phyloP scores from a whole-genome alignment of 1,140 invertebrate genomes.

The Polypedilum vanderplanki region DNA sequence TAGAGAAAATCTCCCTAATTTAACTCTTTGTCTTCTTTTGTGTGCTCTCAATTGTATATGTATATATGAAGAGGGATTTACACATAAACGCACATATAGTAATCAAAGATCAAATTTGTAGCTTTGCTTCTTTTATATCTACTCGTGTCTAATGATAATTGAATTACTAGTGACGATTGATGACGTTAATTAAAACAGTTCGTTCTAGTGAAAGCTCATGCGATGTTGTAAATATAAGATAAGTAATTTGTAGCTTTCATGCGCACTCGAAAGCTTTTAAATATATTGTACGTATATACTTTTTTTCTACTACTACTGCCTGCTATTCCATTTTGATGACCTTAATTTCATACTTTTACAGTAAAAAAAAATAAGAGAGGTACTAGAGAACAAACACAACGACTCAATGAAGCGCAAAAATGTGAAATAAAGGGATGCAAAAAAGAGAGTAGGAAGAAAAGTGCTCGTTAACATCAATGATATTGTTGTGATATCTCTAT shows the following conservation, averaged over 20 bases:
- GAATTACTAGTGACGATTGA: too few relatives aligned
- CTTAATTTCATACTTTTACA: slow-evolving; percentile 6
- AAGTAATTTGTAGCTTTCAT: too few relatives aligned
- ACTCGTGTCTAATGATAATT: too few relatives aligned
- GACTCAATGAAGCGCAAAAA: slow-evolving; percentile 10
- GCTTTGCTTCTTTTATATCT: too few relatives aligned
- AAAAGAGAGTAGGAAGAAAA: background rate
- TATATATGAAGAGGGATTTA: too few relatives aligned
- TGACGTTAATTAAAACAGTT: too few relatives aligned
- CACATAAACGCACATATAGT: too few relatives aligned
- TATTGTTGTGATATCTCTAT: background rate
- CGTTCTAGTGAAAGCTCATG: too few relatives aligned
- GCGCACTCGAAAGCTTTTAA: too few relatives aligned
- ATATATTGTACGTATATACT: background rate
- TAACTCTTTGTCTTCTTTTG: background rate
- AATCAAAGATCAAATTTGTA: too few relatives aligned
- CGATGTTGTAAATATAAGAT: too few relatives aligned
- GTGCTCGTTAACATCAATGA: background rate
- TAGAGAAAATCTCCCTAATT: background rate
- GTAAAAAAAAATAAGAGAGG: background rate
- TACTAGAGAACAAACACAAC: background rate
- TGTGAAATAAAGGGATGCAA: background rate
- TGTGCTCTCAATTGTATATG: too few relatives aligned
- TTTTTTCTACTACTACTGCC: background rate
- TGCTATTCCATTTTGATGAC: background rate